Percentiles rank a stretch among this genome's conserved stretches.
These are phyloP conservation scores for Uromys caudimaculatus DNA, from an alignment of 2,797 vertebrate genomes.

Conservation along the genomic window DNA sequence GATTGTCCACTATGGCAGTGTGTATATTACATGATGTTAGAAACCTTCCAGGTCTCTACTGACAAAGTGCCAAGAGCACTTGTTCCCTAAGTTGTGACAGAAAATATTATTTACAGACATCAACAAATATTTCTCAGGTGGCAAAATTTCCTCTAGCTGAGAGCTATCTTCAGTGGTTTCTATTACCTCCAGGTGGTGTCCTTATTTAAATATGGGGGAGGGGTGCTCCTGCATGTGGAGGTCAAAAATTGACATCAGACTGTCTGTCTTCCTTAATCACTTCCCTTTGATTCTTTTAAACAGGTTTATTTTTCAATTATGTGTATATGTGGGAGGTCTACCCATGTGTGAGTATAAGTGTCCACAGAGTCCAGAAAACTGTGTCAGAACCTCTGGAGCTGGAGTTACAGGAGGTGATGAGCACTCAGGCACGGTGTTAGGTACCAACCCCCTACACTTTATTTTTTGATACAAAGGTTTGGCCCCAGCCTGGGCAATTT, in stretches of 20 bases:
- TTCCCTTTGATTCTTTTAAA: background rate
- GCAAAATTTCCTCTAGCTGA: constrained; percentile 1
- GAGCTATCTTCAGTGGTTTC: background rate
- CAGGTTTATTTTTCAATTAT: background rate
- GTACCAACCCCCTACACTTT: background rate
- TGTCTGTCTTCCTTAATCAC: background rate
- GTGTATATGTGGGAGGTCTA: background rate
- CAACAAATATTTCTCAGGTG: background rate
- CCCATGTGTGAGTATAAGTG: background rate
- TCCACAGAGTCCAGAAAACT: background rate
- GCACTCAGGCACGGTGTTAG: too few species aligned
- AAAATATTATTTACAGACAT: constrained; percentile 37
- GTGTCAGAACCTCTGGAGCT: background rate
- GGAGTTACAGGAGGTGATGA: too few species aligned
- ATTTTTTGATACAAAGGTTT: background rate
- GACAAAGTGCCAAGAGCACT: background rate
- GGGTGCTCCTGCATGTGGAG: background rate
- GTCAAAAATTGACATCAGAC: background rate
- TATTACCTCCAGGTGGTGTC: background rate
- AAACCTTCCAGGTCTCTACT: background rate
- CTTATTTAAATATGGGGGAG: background rate
- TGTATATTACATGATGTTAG: background rate
- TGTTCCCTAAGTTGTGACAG: background rate
- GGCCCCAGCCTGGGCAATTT: background rate
- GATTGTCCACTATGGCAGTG: background rate